Evolutionary conservation across 1,140 invertebrate species (phyloP), one percentile per base, ranked within the genome.

Genomic region (Caenorhabditis remanei): DNA sequence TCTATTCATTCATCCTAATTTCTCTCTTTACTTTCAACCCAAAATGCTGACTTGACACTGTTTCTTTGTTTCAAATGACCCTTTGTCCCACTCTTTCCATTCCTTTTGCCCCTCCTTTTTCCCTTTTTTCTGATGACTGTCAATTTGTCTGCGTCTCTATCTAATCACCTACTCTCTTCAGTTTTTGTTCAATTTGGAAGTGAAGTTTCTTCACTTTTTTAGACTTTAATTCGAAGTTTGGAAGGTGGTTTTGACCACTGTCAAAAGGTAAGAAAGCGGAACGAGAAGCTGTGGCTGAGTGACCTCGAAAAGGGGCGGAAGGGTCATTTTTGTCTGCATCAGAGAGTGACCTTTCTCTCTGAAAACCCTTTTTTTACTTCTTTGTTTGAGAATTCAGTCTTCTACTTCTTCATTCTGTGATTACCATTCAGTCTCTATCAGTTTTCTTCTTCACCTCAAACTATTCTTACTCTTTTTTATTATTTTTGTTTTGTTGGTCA

Each of bases 1-100:
- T 41, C 46, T 75, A 41, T 46, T 43, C 71, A 8, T 41, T 43
- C 65, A 71, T 71, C 65, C 40, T 43, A 71, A 71, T 71, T 71
- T 71, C 65, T 63, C 56, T 58, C 61, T 71, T 71, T 71, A 71
- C 65, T 79, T 79, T 79, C 71, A 48, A 79, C 46, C 71, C 71
- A 48, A 79, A 79, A 79, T 11, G 14, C 41, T 50, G 43, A 32
- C 43, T 79, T 79, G 71, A 79, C 71, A 79, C 71, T 50, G 71
- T 79, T 50, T 79, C 71, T 79, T 79, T 79, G 71, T 79, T 79
- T 79, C 71, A 79, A 79, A 79, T 79, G 71, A 79, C 71, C 71
- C 71, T 79, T 79, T 79, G 71, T 79, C 71, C 71, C 19, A 79
- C 43, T 53, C 24, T 53, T 24, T 43, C 41, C 21, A n/a, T 19